phyloP scores from a whole-genome alignment of 2,888 invertebrate species.

The Oligia strigilis region DNA sequence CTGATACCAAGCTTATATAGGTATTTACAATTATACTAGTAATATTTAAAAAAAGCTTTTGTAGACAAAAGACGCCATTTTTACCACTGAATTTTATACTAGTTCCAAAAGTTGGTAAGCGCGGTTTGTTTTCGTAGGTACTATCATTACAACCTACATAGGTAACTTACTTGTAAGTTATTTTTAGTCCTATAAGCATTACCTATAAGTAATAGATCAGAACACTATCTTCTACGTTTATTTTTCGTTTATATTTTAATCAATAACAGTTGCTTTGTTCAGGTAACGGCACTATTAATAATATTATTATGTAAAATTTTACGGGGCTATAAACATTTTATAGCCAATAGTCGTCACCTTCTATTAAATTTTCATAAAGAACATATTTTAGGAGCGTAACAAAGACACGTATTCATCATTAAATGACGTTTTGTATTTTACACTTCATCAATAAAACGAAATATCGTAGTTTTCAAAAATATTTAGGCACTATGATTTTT shows the following conservation, averaged over 20 bases:
- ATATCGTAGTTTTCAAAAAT: neutral
- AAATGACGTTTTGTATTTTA: constrained; percentile 16
- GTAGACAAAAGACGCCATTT: neutral
- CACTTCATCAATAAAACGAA: neutral
- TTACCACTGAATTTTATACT: too few relatives aligned
- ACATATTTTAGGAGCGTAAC: neutral
- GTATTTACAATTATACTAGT: too few relatives aligned
- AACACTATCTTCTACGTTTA: neutral
- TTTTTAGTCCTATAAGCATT: too few relatives aligned
- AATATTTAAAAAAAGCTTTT: too few relatives aligned
- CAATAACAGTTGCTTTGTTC: constrained; percentile 5
- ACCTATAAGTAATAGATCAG: neutral
- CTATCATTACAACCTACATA: too few relatives aligned
- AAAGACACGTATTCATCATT: constrained; percentile 36
- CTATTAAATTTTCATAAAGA: constrained; percentile 31
- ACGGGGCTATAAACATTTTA: constrained; percentile 30
- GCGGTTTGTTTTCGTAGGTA: too few relatives aligned
- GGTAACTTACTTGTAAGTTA: too few relatives aligned
- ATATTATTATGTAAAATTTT: constrained; percentile 8
- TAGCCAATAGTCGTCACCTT: constrained; percentile 1
- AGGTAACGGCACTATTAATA: constrained; percentile 13
- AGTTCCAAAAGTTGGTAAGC: too few relatives aligned
- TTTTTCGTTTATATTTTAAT: neutral
- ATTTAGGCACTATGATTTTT: neutral
- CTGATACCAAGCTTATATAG: neutral